These are phyloP conservation scores for Xenops minutus DNA, from an alignment of 2,797 vertebrate species.

Conservation along the genomic window DNA sequence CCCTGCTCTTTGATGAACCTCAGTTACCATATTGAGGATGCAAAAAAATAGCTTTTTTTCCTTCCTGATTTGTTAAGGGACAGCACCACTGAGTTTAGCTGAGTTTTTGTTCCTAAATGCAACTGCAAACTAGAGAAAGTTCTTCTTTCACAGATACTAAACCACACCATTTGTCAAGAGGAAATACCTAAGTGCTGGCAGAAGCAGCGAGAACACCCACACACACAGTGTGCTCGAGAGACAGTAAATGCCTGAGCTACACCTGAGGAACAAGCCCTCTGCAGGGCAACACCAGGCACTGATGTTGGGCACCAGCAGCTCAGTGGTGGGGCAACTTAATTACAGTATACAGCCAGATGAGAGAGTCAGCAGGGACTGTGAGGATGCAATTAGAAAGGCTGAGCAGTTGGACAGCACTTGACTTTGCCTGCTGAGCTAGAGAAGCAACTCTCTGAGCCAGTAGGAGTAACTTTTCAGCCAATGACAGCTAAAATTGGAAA, in stretches of 20 bases:
- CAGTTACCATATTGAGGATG: neutral
- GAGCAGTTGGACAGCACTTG: neutral
- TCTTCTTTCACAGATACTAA: neutral
- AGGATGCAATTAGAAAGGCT: neutral
- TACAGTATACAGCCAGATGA: neutral
- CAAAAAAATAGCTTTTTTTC: neutral
- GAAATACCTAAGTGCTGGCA: neutral
- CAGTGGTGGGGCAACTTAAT: neutral
- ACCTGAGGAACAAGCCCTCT: neutral
- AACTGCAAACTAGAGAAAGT: neutral
- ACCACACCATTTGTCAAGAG: neutral
- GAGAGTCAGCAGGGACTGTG: neutral
- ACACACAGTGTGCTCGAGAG: neutral
- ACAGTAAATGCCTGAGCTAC: neutral
- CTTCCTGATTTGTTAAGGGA: neutral
- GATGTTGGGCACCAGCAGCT: neutral
- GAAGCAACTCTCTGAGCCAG: neutral
- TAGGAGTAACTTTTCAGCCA: neutral
- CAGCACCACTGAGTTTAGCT: neutral
- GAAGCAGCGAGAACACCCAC: neutral
- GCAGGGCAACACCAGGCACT: neutral
- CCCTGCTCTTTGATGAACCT: neutral
- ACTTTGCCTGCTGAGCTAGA: neutral
- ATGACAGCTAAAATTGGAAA: neutral
- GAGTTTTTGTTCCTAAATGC: neutral